Base-by-base conservation (phyloP, 2,888 invertebrate genomes). In the Elmis aenea region DNA sequence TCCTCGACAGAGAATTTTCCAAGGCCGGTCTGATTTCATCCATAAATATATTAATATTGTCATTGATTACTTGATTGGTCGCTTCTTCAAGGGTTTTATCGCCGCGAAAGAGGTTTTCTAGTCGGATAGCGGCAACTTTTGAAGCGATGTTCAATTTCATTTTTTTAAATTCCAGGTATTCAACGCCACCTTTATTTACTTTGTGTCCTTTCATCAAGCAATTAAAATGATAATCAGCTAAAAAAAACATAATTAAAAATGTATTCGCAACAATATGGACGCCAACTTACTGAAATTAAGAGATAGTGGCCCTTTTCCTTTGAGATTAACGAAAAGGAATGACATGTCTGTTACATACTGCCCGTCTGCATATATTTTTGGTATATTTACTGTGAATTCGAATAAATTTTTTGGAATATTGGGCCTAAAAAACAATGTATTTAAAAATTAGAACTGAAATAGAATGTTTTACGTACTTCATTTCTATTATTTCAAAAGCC, bases 201-300 rank as follows among this genome's bases (percentile, higher is more conserved):
- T n/a, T n/a, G n/a, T n/a, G n/a, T n/a, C n/a, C n/a, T n/a, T n/a
- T n/a, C n/a, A n/a, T n/a, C n/a, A n/a, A n/a, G n/a, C n/a, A n/a
- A n/a, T n/a, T n/a, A n/a, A n/a, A n/a, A n/a, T n/a, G n/a, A n/a
- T n/a, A n/a, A n/a, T n/a, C n/a, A n/a, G n/a, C n/a, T n/a, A n/a
- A n/a, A n/a, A n/a, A n/a, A n/a, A n/a, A n/a, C n/a, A n/a, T n/a
- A n/a, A n/a, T n/a, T n/a, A n/a, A n/a, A n/a, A n/a, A n/a, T n/a
- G n/a, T n/a, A n/a, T n/a, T n/a, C n/a, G n/a, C n/a, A n/a, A n/a
- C n/a, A n/a, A n/a, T n/a, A n/a, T n/a, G n/a, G n/a, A n/a, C n/a
- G n/a, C n/a, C n/a, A n/a, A 74, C 80, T 75, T 63, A 83, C 82
- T 75, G 53, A 82, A 81, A 28, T 75, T 77, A 42, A 82, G 82